A percentile compares a stretch with the other conserved stretches of the same genome.
phyloP scores from a whole-genome alignment of 2,113 vertebrate genomes.

The Danionella cerebrum region DNA sequence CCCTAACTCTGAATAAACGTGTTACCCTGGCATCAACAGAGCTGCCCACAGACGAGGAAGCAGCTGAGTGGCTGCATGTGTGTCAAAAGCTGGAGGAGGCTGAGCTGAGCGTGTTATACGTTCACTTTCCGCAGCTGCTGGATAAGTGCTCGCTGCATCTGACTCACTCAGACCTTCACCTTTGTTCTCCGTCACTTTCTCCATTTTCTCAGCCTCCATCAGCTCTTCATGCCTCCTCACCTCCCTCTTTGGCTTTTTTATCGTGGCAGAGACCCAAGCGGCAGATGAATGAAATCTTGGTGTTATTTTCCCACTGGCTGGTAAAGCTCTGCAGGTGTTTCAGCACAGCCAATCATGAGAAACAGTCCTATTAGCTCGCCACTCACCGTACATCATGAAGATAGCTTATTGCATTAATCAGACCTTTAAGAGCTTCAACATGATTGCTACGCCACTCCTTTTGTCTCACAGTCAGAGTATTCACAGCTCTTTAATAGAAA shows the following conservation, averaged over 20 bases:
- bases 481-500: slow-evolving; percentile 27
- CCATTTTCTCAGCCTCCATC: slow-evolving; percentile 32
- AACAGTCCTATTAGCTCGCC: not conserved
- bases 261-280: slow-evolving; percentile 17
- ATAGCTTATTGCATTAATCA: slow-evolving; percentile 20
- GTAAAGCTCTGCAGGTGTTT: slow-evolving; percentile 40
- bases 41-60: not conserved
- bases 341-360: slow-evolving; percentile 9
- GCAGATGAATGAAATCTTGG: slow-evolving; percentile 19
- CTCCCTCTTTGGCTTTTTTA: slow-evolving; percentile 22
- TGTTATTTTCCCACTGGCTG: slow-evolving; percentile 7
- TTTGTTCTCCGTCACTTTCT: slow-evolving; percentile 36
- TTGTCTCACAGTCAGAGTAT: slow-evolving; percentile 21
- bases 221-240: slow-evolving; percentile 30
- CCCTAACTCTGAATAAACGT: no score
- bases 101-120: slow-evolving; percentile 39
- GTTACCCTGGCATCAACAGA: not conserved
- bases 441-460: slow-evolving; percentile 7
- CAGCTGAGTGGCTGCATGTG: no score
- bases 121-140: slow-evolving; percentile 42
- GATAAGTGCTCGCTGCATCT: slow-evolving; percentile 39
- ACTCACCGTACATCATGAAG: not conserved
- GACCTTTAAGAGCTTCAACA: not conserved
- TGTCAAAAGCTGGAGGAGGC: slow-evolving; percentile 26
- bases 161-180: slow-evolving; percentile 36